Conservation (phyloP, 2,797 vertebrate genomes). For the Brachyalestes nurse region DNA sequence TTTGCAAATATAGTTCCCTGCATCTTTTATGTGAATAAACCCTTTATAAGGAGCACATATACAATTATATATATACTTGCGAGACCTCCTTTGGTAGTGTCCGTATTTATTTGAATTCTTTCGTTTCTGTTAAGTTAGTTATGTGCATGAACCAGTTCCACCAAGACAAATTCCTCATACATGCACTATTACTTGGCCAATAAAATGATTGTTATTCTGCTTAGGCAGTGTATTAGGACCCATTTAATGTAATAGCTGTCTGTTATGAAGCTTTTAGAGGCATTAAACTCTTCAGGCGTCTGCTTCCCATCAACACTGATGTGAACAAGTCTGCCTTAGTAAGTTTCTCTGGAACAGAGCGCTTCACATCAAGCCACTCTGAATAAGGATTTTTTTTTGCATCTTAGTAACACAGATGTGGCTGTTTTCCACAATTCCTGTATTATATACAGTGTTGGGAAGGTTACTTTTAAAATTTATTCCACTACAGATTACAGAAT, state of each 20-base stretch:
- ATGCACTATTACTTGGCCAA: background rate
- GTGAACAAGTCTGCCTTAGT: background rate
- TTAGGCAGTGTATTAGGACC: background rate
- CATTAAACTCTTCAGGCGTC: background rate
- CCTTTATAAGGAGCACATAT: too few species aligned
- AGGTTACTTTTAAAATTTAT: too few species aligned
- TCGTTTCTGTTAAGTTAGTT: background rate
- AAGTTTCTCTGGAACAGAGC: too few species aligned
- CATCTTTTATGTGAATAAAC: too few species aligned
- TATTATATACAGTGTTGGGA: too few species aligned
- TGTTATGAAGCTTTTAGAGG: background rate
- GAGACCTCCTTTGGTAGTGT: background rate
- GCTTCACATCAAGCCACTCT: too few species aligned
- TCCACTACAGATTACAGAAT: too few species aligned
- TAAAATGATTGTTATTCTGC: background rate
- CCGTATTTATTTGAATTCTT: background rate
- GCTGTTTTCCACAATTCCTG: too few species aligned
- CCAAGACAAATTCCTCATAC: background rate
- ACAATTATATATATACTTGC: background rate
- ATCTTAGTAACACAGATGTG: too few species aligned
- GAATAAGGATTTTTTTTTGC: too few species aligned
- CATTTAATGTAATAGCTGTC: background rate
- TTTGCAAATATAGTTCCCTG: too few species aligned
- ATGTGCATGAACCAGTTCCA: background rate
- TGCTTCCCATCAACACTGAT: background rate